phyloP scores from a whole-genome alignment of 2,888 invertebrate genomes.

The Drosophila picticornis region DNA sequence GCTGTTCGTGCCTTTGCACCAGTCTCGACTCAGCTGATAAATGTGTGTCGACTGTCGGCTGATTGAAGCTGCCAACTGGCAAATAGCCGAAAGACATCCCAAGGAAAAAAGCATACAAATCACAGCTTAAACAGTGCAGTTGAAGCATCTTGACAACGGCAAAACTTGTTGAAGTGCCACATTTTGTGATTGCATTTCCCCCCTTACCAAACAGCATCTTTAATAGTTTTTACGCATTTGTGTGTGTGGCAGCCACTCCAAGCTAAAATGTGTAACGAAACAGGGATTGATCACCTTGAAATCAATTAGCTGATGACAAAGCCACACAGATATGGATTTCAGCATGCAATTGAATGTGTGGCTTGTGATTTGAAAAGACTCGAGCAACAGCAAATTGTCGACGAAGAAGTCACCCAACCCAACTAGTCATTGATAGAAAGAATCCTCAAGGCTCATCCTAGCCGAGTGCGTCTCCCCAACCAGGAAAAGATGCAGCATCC shows the following conservation, averaged over 20 bases:
- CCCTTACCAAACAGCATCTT: not conserved
- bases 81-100: conserved; percentile 25
- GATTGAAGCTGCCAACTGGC: conserved; percentile 59
- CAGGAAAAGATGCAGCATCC: too few species aligned
- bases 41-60: conserved; percentile 53
- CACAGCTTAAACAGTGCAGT: conserved; percentile 43
- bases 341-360: not conserved
- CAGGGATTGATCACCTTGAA: not conserved
- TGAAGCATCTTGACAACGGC: conserved; percentile 3
- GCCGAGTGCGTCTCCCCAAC: not conserved
- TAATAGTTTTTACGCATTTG: not conserved
- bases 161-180: conserved; percentile 35
- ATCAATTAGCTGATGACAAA: not conserved
- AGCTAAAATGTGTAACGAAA: not conserved
- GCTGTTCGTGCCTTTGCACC: not conserved
- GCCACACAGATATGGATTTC: not conserved
- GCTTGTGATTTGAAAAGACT: too few species aligned
- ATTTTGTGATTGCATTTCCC: conserved; percentile 27
- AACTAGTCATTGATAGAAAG: too few species aligned
- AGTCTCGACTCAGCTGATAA: conserved; percentile 29
- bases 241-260: not conserved
- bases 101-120: conserved; percentile 22
- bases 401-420: too few species aligned
- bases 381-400: too few species aligned
- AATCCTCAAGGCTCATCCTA: too few species aligned